Conservation (phyloP, 2,113 vertebrate species). For the Notothenia rossii region DNA sequence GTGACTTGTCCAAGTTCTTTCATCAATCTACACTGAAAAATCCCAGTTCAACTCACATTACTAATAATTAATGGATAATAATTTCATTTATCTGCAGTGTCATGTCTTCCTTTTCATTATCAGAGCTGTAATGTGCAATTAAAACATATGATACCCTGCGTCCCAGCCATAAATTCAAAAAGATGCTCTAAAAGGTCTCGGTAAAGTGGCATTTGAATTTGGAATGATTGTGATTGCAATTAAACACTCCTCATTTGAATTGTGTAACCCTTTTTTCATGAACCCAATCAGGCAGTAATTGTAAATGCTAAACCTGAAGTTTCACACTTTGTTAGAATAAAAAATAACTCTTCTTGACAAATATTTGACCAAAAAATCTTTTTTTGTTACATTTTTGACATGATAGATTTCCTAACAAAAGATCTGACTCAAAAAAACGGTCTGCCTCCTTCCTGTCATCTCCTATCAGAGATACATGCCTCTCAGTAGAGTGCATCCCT, state of each 20-base stretch:
- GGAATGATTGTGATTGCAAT: constrained; percentile 57
- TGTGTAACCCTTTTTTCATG: constrained; percentile 14
- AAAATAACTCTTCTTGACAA: constrained; percentile 9
- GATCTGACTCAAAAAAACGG: constrained; percentile 8
- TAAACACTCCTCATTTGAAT: constrained; percentile 39
- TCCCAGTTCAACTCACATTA: background rate
- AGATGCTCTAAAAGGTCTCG: background rate
- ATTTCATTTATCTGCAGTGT: background rate
- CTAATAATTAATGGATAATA: constrained; percentile 4
- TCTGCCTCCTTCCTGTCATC: constrained; percentile 36
- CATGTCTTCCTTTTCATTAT: constrained; percentile 22
- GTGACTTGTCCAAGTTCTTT: background rate
- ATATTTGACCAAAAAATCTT: constrained; percentile 15
- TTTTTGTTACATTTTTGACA: background rate
- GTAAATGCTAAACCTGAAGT: constrained; percentile 23
- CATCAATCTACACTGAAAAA: constrained; percentile 5
- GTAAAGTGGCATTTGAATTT: constrained; percentile 48
- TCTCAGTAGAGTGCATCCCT: constrained; percentile 12
- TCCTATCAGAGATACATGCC: constrained; percentile 17
- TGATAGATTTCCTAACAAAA: background rate
- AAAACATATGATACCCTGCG: constrained; percentile 22
- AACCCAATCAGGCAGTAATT: constrained; percentile 38
- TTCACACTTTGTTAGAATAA: background rate
- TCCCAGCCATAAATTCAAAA: constrained; percentile 19
- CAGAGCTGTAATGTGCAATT: constrained; percentile 13